Conservation (phyloP, 2,888 invertebrate species). For the Automeris io region DNA sequence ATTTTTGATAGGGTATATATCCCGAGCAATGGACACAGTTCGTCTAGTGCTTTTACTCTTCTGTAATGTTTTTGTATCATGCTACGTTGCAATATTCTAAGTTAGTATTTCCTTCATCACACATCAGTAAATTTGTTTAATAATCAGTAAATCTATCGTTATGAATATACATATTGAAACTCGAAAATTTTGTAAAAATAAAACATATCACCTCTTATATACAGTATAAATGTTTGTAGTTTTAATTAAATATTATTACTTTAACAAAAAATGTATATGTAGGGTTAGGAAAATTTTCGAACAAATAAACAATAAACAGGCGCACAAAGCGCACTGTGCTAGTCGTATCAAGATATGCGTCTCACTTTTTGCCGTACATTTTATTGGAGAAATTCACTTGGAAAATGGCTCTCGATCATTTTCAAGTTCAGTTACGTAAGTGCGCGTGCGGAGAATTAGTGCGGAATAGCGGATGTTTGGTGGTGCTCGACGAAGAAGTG, state of each 20-base stretch:
- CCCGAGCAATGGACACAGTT: slow-evolving; percentile 4
- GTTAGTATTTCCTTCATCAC: no score
- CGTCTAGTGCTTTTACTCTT: slow-evolving; percentile 7
- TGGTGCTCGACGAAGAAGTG: slow-evolving; percentile 68
- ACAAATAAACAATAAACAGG: slow-evolving; percentile 34
- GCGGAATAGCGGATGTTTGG: slow-evolving; percentile 78
- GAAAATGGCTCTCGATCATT: slow-evolving; percentile 75
- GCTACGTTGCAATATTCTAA: no score
- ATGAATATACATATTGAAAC: no score
- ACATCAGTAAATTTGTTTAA: no score
- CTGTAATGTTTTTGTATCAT: no score
- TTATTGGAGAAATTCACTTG: slow-evolving; percentile 77
- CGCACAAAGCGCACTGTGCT: slow-evolving; percentile 25
- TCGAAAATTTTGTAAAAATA: no score
- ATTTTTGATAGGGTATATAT: no score
- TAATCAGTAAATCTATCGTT: no score
- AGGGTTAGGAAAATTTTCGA: slow-evolving; percentile 26
- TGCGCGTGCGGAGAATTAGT: slow-evolving; percentile 74
- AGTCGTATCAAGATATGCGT: slow-evolving; percentile 57
- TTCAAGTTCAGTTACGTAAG: slow-evolving; percentile 78
- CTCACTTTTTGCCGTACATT: slow-evolving; percentile 71
- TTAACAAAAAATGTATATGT: no score
- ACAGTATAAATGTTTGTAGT: no score
- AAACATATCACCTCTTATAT: no score
- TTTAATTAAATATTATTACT: no score